phyloP scores from a whole-genome alignment of 2,888 invertebrate species.

The Julus scanicus region DNA sequence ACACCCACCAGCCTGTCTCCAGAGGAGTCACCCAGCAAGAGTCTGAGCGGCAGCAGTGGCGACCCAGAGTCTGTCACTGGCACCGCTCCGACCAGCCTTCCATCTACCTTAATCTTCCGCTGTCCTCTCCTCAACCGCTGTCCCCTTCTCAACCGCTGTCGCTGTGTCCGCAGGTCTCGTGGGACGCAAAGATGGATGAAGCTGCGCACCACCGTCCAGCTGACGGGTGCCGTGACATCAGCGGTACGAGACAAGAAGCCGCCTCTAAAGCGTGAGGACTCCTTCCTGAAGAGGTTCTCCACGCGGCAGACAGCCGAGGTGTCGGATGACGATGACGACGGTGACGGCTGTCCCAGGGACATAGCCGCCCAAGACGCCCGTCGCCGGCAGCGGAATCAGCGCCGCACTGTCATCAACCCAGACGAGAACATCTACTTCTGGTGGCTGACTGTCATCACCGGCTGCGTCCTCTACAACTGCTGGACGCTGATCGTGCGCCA shows the following conservation, averaged over 20 bases:
- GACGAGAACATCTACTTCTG: constrained; percentile 96
- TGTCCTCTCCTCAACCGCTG: no score
- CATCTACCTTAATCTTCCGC: not conserved
- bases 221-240: constrained; percentile 81
- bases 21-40: not conserved
- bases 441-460: constrained; percentile 89
- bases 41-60: not conserved
- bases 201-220: constrained; percentile 90
- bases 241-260: constrained; percentile 83
- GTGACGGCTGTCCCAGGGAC: constrained; percentile 55
- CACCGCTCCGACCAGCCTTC: not conserved
- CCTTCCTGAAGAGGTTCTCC: constrained; percentile 92
- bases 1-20: not conserved
- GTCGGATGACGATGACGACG: constrained; percentile 71
- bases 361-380: constrained; percentile 63
- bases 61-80: not conserved
- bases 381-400: constrained; percentile 72
- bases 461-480: constrained; percentile 91
- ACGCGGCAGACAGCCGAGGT: constrained; percentile 90
- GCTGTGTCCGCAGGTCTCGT: constrained; percentile 57
- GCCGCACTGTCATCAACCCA: constrained; percentile 86
- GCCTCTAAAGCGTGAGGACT: constrained; percentile 89
- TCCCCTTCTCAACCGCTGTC: not conserved
- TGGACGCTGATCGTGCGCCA: constrained; percentile 96
- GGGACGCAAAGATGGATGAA: constrained; percentile 97